phyloP scores from a whole-genome alignment of 2,113 vertebrate genomes.

The Saguinus midas region DNA sequence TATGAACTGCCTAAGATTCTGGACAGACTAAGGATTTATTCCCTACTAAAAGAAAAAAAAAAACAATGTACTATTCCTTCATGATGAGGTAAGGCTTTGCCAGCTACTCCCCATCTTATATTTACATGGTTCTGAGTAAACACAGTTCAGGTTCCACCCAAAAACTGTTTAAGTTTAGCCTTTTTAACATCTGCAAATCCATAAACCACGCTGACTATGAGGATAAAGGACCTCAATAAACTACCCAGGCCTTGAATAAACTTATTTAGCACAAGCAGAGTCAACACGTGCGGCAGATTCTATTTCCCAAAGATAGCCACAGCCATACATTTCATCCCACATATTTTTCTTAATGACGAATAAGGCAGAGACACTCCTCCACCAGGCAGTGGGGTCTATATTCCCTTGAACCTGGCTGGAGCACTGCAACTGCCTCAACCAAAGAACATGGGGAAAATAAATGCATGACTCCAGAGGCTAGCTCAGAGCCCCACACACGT shows the following conservation, averaged over 20 bases:
- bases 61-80: constrained; percentile 33
- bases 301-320: neutral
- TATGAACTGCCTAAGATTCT: constrained; percentile 31
- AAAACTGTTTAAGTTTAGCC: constrained; percentile 33
- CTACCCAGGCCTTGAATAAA: neutral
- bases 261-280: neutral
- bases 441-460: neutral
- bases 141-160: constrained; percentile 15
- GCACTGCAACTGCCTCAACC: neutral
- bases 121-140: constrained; percentile 43
- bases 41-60: constrained; percentile 3
- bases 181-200: constrained; percentile 52
- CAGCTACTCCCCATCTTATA: constrained; percentile 33
- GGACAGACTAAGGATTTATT: constrained; percentile 11
- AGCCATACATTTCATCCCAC: neutral
- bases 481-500: neutral
- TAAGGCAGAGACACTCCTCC: neutral
- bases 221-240: constrained; percentile 31
- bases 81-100: constrained; percentile 41
- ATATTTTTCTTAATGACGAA: neutral
- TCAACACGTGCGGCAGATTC: neutral
- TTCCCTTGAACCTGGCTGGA: neutral
- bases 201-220: constrained; percentile 33
- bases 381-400: neutral
- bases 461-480: neutral